Evolutionary conservation across 2,113 vertebrate genomes (phyloP), one percentile per base, ranked within the genome.

Genomic region (Odontophorus gujanensis): DNA sequence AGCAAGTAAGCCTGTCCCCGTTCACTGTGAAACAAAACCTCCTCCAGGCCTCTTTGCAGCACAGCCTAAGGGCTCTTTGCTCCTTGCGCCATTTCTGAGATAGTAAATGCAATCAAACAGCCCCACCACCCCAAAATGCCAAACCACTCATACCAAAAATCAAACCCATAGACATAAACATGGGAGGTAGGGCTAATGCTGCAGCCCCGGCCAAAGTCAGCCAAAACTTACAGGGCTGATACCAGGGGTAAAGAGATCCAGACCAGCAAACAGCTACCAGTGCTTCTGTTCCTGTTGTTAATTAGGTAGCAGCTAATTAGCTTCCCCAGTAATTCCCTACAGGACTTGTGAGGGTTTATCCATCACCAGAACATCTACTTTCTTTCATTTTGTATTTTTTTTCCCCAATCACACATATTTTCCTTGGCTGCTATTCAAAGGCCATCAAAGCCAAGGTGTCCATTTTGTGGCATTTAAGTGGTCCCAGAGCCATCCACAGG

Each of bases 81-180:
- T 28, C 26, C 45, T 26, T 22, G 26, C 10, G 19, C 22, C 9
- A 10, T 19, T 62, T 40, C 45, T 21, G n/a, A 30, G 57, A 17
- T 11, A 45, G n/a, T 5, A 42, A 45, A 45, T 3, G 21, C 30
- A 67, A 45, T 22, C 20, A 32, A 21, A 45, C 20, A 32, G 28
- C 28, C 40, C 28, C 17, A 30, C 28, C 30, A 57, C 28, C 40
- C 40, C 62, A 15, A 57, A 32, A 55, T 34, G 6, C 6, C 59
- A 18, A 62, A 26, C 61, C 11, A 17, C 36, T 38, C 25, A 28
- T 63, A 38, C 61, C 24, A 63, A 28, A 28, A 63, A 63, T 17
- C 7, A 63, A 63, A 18, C 16, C 13, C 0, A 0, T 3, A 10
- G 40, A 3, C 28, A 13, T 8, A 45, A 32, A 45, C 0, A 1